Evolutionary conservation across 1,140 invertebrate species (phyloP), one percentile per base, ranked within the genome.

Genomic region (Drosophila bipectinata): DNA sequence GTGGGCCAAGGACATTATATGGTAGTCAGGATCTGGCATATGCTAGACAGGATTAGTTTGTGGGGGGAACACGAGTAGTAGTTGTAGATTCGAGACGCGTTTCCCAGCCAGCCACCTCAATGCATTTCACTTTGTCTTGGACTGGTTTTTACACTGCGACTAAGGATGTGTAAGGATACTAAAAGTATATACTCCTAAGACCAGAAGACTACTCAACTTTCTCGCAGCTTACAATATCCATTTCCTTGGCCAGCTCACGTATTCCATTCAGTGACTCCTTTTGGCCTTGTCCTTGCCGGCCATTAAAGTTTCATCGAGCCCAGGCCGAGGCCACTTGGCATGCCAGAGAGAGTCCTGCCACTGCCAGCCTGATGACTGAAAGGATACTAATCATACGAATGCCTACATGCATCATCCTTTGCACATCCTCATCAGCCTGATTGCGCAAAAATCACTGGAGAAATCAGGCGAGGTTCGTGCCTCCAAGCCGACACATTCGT

Each of bases 391-490:
- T 88, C 83, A 83, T 79, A 48, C 77, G 49, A 47, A 56, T 45
- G 64, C 61, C 75, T 68, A 69, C 78, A 72, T 63, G 58, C 77
- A 63, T 71, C 80, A 69, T 69, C 51, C 78, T 83, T 52, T 62
- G 63, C 79, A 55, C 71, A 79, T 84, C 72, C 72, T 69, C 79
- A 71, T 71, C 64, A 69, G 53, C 51, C 30, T 85, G 83, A 87
- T 88, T 88, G 83, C 83, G 58, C 34, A 66, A 88, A 88, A 87
- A 82, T 88, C 83, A 82, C 83, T 78, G 51, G 83, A 88, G 83
- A 79, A 88, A 88, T 88, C 83, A 82, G 34, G 54, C 41, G 41
- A 71, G 75, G 51, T 77, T 60, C 61, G 67, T 73, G 52, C 34
- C 48, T 39, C 32, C 61, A 30, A 4, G 6, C 18, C 48, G 54